Percentiles rank a stretch among this genome's conserved stretches.
phyloP scores from a whole-genome alignment of 2,888 invertebrate species.

The Lymantria monacha region DNA sequence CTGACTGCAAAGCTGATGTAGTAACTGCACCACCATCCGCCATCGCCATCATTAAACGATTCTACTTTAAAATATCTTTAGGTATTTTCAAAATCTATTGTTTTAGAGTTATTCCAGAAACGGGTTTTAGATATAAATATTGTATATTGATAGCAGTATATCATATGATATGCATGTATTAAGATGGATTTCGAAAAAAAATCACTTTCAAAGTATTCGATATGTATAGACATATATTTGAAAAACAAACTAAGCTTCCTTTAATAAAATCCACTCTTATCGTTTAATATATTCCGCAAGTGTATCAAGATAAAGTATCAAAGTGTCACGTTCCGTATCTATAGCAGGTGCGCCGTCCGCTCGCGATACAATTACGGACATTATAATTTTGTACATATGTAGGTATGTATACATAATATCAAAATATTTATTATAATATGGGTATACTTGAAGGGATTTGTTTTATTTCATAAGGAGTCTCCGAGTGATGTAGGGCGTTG shows the following conservation, averaged over 20 bases:
- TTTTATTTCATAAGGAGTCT: conserved; percentile 35
- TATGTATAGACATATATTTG: too few species aligned
- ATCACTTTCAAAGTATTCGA: too few species aligned
- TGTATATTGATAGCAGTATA: too few species aligned
- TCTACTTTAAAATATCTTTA: too few species aligned
- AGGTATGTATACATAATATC: conserved; percentile 6
- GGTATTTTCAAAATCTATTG: too few species aligned
- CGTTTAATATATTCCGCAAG: neutral
- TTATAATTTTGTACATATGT: conserved; percentile 51
- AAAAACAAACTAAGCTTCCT: neutral
- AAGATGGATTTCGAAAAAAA: too few species aligned
- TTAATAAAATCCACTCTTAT: neutral
- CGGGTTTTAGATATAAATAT: too few species aligned
- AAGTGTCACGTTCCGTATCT: conserved; percentile 3
- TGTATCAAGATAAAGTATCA: conserved; percentile 19
- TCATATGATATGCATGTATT: too few species aligned
- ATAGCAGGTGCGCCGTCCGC: conserved; percentile 30
- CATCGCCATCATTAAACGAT: too few species aligned
- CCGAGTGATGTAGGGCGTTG: conserved; percentile 20
- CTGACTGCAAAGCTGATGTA: too few species aligned
- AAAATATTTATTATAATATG: neutral
- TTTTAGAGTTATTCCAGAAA: too few species aligned
- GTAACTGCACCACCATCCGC: too few species aligned
- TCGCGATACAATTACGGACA: conserved; percentile 54
- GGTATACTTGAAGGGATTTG: conserved; percentile 26